phyloP scores from a whole-genome alignment of 2,113 vertebrate genomes.

The Megalops atlanticus region DNA sequence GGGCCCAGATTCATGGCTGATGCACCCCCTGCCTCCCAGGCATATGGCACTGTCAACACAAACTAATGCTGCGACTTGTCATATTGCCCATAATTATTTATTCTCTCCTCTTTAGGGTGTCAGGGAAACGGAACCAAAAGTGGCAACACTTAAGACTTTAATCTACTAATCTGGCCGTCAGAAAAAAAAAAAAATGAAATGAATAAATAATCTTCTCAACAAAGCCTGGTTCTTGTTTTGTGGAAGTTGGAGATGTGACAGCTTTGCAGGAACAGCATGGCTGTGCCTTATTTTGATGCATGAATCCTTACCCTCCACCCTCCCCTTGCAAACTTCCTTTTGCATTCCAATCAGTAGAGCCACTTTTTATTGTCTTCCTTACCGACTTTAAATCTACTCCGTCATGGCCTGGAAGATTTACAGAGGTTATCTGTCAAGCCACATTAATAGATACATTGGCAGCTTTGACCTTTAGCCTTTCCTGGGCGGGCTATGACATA shows the following conservation, averaged over 20 bases:
- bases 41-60: slow-evolving; percentile 50
- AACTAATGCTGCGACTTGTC: slow-evolving; percentile 38
- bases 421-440: slow-evolving; percentile 62
- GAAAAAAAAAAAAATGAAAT: neutral
- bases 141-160: slow-evolving; percentile 29
- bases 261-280: slow-evolving; percentile 14
- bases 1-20: slow-evolving; percentile 25
- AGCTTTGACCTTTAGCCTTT: slow-evolving; percentile 55
- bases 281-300: slow-evolving; percentile 34
- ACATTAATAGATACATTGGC: slow-evolving; percentile 67
- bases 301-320: too few relatives aligned
- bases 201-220: neutral
- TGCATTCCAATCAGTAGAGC: slow-evolving; percentile 43
- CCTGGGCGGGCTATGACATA: slow-evolving; percentile 27
- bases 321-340: slow-evolving; percentile 39
- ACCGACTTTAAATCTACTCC: slow-evolving; percentile 44
- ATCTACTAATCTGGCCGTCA: slow-evolving; percentile 25
- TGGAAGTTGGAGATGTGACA: slow-evolving; percentile 21
- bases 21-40: slow-evolving; percentile 35
- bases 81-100: slow-evolving; percentile 33
- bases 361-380: slow-evolving; percentile 35
- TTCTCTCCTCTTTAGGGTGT: neutral
- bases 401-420: slow-evolving; percentile 35
- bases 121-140: slow-evolving; percentile 1
- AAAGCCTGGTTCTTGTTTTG: slow-evolving; percentile 24